Base-by-base conservation (phyloP, 2,797 vertebrate species). In the Macrochelys suwanniensis region DNA sequence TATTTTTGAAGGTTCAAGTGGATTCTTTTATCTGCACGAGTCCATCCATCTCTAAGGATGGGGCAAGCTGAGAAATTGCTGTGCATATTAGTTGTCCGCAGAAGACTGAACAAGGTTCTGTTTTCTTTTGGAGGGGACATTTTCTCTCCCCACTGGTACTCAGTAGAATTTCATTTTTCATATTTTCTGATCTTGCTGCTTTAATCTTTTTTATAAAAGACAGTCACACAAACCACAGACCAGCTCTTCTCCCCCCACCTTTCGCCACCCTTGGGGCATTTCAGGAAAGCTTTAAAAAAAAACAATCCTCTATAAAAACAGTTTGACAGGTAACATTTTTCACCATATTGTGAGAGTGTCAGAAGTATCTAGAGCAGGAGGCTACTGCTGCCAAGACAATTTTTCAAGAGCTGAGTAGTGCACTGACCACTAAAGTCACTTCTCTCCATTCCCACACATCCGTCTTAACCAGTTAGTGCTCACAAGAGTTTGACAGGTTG, bases 361-460 rank as follows among this genome's bases (percentile, higher is more conserved):
- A 82, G 80, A 21, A 45, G 57, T 33, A 31, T 47, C 3, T 10
- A 47, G 6, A 82, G 42, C 42, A 82, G 65, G 31, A 82, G 6
- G 45, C 56, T 59, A 25, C 31, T 53, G 28, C 31, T 47, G 17
- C 80, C 42, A 82, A 49, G 42, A 47, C 80, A 47, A 31, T 59
- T 51, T 68, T 77, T 77, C 74, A 77, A 47, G 74, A 47, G 25
- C 33, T 26, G 77, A 83, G 79, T 76, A 88, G 88, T 26, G 80
- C 87, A 78, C 71, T 91, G 87, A 92, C 92, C 86, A 51, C 85
- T 90, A 84, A 90, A 88, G 74, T 71, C 89, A 96, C 89, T 95
- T 91, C 19, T 79, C 74, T 56, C 87, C 47, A 4, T 90, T 88
- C 78, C 94, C 80, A 51, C 82, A 86, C 88, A 93, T 84, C 95